phyloP scores from a whole-genome alignment of 2,113 vertebrate species.

The Ancistrus triradiatus region DNA sequence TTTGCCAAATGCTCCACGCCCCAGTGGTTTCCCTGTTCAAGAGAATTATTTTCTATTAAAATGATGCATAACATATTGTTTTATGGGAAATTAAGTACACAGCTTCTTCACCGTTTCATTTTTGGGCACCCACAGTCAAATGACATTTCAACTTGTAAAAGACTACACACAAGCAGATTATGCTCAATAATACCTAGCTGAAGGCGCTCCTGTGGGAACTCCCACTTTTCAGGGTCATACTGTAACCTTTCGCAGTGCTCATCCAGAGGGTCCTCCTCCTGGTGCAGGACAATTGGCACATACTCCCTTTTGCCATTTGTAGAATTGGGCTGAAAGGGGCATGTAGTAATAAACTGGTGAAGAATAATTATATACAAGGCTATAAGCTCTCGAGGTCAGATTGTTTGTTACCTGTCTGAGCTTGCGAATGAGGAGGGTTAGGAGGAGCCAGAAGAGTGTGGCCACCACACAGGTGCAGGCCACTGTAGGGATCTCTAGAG shows the following conservation, averaged over 20 bases:
- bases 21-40: slow-evolving; percentile 89
- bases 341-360: too few species aligned
- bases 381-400: too few species aligned
- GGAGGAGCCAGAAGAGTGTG: slow-evolving; percentile 84
- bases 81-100: slow-evolving; percentile 43
- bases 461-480: slow-evolving; percentile 87
- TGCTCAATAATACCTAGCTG: slow-evolving; percentile 75
- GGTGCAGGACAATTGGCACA: slow-evolving; percentile 87
- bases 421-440: slow-evolving; percentile 89
- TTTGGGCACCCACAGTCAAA: neutral
- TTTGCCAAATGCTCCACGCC: slow-evolving; percentile 88
- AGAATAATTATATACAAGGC: too few species aligned
- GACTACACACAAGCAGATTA: too few species aligned
- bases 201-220: slow-evolving; percentile 88
- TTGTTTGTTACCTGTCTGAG: slow-evolving; percentile 70
- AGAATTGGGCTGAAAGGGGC: slow-evolving; percentile 64
- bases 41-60: too few species aligned
- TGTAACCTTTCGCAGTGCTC: slow-evolving; percentile 84
- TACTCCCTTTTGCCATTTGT: slow-evolving; percentile 76
- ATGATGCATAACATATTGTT: too few species aligned
- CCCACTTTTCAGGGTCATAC: slow-evolving; percentile 89
- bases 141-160: neutral
- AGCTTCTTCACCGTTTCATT: slow-evolving; percentile 33
- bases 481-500: slow-evolving; percentile 83
- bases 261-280: slow-evolving; percentile 76